A percentile compares a stretch with the other conserved stretches of the same genome.
Conservation (phyloP, 2,797 vertebrate species). For the Peromyscus attwateri region DNA sequence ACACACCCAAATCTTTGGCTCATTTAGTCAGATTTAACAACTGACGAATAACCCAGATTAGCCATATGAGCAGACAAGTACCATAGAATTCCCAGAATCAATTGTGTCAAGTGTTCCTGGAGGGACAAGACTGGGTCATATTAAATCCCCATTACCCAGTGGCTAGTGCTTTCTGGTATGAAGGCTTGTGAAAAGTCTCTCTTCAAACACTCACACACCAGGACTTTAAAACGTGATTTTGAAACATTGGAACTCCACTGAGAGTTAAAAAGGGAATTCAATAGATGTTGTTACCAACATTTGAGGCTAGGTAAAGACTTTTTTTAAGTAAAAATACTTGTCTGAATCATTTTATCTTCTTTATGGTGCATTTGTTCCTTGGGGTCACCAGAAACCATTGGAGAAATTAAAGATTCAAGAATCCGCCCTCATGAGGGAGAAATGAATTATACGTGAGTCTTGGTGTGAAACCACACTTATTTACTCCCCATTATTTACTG, state of each 20-base stretch:
- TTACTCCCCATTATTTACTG: constrained; percentile 11
- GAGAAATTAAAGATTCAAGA: constrained; percentile 43
- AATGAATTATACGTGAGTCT: constrained; percentile 26
- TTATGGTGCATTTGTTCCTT: background rate
- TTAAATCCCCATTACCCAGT: background rate
- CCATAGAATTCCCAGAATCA: background rate
- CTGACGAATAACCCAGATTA: background rate
- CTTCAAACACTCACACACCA: background rate
- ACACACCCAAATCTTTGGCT: background rate
- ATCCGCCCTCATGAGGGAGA: background rate
- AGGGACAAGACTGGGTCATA: background rate
- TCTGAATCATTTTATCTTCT: constrained; percentile 52
- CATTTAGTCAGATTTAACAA: background rate
- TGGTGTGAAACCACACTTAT: background rate
- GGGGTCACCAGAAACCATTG: background rate
- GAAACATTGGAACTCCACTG: background rate
- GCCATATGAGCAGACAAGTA: background rate
- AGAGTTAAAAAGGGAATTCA: background rate
- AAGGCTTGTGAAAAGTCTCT: background rate
- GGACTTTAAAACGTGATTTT: background rate
- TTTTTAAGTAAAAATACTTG: constrained; percentile 30
- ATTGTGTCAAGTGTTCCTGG: background rate
- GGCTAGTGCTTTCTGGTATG: background rate
- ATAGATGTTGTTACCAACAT: background rate
- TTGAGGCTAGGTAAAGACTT: background rate